A percentile compares a stretch with the other conserved stretches of the same genome.
phyloP scores from a whole-genome alignment of 2,888 invertebrate species.

The Agrochola litura region DNA sequence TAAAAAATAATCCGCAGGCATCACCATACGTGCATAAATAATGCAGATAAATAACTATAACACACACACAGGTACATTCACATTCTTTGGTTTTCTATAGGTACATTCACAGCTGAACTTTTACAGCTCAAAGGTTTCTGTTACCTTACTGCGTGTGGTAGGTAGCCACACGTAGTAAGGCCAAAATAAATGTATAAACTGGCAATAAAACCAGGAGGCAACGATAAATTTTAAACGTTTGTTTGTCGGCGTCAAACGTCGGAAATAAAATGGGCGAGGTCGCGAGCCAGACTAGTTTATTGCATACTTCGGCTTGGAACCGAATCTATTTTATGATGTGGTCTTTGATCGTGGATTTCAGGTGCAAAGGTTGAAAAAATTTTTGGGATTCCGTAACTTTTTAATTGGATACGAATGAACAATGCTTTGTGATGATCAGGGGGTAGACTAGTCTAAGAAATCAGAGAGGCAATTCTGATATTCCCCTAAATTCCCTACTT shows the following conservation, averaged over 20 bases:
- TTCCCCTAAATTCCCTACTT: too few relatives aligned
- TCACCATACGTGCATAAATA: too few relatives aligned
- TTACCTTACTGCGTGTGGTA: too few relatives aligned
- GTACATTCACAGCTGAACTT: too few relatives aligned
- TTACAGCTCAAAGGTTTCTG: background rate
- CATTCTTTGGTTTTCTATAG: too few relatives aligned
- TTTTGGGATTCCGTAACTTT: background rate
- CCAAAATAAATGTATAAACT: slow-evolving; percentile 42
- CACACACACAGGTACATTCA: too few relatives aligned
- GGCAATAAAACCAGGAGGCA: slow-evolving; percentile 44
- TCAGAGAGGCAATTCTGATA: too few relatives aligned
- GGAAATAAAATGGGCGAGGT: slow-evolving; percentile 55
- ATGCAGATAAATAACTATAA: too few relatives aligned
- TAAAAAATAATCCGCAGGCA: too few relatives aligned
- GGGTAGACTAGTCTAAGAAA: background rate
- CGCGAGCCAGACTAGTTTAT: slow-evolving; percentile 45
- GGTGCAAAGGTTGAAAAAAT: slow-evolving; percentile 22
- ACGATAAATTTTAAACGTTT: slow-evolving; percentile 53
- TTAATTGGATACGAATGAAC: background rate
- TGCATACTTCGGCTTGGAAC: slow-evolving; percentile 43
- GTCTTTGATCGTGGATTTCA: slow-evolving; percentile 51
- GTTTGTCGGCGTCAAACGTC: slow-evolving; percentile 49
- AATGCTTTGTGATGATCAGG: background rate
- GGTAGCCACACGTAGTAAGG: slow-evolving; percentile 21
- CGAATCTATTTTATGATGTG: slow-evolving; percentile 44